Base-by-base conservation (phyloP, 2,888 invertebrate genomes). In the Xestia ashworthii region DNA sequence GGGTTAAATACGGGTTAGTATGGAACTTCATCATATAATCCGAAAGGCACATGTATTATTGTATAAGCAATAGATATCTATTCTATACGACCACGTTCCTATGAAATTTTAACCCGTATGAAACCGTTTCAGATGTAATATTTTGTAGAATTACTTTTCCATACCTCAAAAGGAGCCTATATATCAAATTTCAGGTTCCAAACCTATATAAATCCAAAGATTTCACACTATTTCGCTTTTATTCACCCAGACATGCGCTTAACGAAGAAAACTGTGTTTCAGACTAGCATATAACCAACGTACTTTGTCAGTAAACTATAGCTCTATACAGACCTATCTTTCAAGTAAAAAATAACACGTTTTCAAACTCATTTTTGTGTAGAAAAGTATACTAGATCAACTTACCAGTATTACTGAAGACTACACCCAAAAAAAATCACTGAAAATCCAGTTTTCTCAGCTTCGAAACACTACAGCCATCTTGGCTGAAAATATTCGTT, bases 381-480 rank as follows among this genome's bases (percentile, higher is more conserved):
- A 41, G 16, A 19, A 62, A 67, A 14, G 25, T 38, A 44, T 5
- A 1, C 1, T 5, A 6, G 5, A 5, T 12, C 5, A 9, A 83
- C 81, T 71, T 41, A 82, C 81, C 50, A 38, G 50, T 46, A 41
- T 11, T 32, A 14, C 0, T 22, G 32, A 55, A 48, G 75, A n/a
- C 53, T 25, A 73, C 84, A 83, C 81, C 79, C 81, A n/a, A 58
- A 74, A 84, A 82, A 84, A 71, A 22, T 11, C 79, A 74, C 66
- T 38, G 70, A 64, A 80, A 53, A 68, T 73, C 66, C 64, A 25
- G 12, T 60, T 46, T 25, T 66, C 76, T 76, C 60, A 76, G 44
- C 32, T 32, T 16, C 1, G 44, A 65, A n/a, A 22, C 1, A 12
- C 2, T 4, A 62, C 82, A 83, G 83, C 83, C 83, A 83, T 83